A percentile compares a stretch with the other conserved stretches of the same genome.
Conservation (phyloP, 2,113 vertebrate genomes). For the Tonatia bakeri region DNA sequence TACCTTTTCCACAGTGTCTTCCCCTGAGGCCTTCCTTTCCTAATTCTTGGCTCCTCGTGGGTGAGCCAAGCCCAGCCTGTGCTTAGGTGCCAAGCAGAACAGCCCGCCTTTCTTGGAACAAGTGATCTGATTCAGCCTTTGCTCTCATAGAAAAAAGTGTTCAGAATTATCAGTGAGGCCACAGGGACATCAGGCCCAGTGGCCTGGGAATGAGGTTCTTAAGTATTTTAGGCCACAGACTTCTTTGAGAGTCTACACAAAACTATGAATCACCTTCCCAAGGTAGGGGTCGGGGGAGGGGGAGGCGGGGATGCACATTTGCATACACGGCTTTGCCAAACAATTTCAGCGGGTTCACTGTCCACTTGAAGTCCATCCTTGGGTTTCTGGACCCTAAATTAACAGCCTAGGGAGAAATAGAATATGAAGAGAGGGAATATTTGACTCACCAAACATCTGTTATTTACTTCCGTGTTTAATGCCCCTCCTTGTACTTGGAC, state of each 20-base stretch:
- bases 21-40: not conserved
- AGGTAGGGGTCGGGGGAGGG: no score
- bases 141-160: not conserved
- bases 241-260: not conserved
- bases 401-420: not conserved
- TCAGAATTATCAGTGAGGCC: not conserved
- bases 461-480: conserved; percentile 2
- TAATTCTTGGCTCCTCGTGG: not conserved
- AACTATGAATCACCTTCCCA: not conserved
- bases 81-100: not conserved
- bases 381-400: not conserved
- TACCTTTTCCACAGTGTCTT: not conserved
- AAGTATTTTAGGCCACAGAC: not conserved
- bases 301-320: not conserved
- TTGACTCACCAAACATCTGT: not conserved
- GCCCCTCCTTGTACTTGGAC: not conserved
- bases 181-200: rapidly evolving
- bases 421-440: not conserved
- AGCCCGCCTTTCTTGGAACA: not conserved
- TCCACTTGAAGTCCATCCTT: not conserved
- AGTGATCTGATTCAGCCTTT: not conserved
- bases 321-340: not conserved
- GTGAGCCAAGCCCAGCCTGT: not conserved
- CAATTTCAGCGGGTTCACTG: not conserved
- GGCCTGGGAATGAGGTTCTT: not conserved